Evolutionary conservation across 2,797 vertebrate genomes (phyloP), one percentile per base, ranked within the genome.

Genomic region (Rhyacichthys aspro): DNA sequence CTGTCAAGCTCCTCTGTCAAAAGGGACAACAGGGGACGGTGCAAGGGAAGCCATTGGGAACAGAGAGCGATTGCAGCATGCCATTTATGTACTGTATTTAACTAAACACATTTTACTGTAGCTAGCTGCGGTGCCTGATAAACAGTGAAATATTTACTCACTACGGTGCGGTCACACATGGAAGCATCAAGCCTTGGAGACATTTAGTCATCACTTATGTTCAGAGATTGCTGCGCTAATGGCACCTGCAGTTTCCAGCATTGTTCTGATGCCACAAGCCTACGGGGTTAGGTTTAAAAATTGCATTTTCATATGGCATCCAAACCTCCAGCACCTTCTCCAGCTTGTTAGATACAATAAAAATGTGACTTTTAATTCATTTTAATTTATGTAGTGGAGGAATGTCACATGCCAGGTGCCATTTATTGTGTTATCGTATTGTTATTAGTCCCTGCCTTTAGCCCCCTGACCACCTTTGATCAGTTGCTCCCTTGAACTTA

Each of bases 1-100:
- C 82, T 79, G 83, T 88, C 84, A 89, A 79, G 76, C 63, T 61
- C 66, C 59, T 83, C 78, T 83, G 84, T 90, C 82, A 89, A 81
- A 82, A 61, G 32, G 70, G 79, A 87, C 76, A 87, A 84, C 82
- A 67, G 83, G 81, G 82, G 77, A 84, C 69, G 67, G 76, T 67
- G 63, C 56, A 67, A 67, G 65, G 67, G 78, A 82, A 64, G 81
- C 67, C 75, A 63, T 77, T 42, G 39, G 67, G 72, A 70, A 34
- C 44, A 64, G 67, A 59, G 66, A 65, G 73, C 69, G 81, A 43
- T 39, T 76, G 74, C 74, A 18, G 67, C 48, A 43, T 46, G 52
- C 49, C 72, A 67, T 73, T 85, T 86, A 72, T 15, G 59, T 81
- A 81, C 77, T 66, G 76, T 79, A 73, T 70, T 67, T 65, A 78